Evolutionary conservation across 1,140 invertebrate species (phyloP).

Genomic region (Atta cephalotes): DNA sequence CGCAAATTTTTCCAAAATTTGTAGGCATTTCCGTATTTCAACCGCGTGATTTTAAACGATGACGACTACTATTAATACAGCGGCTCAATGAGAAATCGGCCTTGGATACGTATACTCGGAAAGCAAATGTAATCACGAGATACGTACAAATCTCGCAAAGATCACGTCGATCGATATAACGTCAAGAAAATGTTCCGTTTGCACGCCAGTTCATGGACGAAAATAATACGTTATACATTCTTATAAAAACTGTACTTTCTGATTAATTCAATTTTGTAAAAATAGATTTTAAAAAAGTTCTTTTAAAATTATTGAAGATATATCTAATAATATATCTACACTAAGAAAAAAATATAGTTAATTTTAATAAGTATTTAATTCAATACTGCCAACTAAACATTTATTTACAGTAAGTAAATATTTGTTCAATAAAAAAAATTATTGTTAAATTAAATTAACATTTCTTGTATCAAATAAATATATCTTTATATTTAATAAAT

Average conservation of each 20-base stretch:
- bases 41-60: constrained; percentile 48
- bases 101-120: constrained; percentile 42
- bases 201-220: constrained; percentile 25
- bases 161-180: constrained; percentile 38
- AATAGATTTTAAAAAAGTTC: background rate
- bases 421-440: too few relatives aligned
- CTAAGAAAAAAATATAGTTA: too few relatives aligned
- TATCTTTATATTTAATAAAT: too few relatives aligned
- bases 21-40: constrained; percentile 55
- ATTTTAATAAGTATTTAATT: too few relatives aligned
- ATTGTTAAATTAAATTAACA: too few relatives aligned
- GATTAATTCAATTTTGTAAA: background rate
- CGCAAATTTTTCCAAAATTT: constrained; percentile 49
- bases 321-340: background rate
- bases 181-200: constrained; percentile 39
- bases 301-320: background rate
- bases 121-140: constrained; percentile 25
- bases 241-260: background rate
- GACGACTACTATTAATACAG: constrained; percentile 68
- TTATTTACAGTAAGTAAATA: too few relatives aligned
- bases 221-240: constrained; percentile 13
- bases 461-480: too few relatives aligned
- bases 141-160: constrained; percentile 39
- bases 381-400: too few relatives aligned
- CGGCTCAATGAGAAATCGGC: constrained; percentile 62